Conservation (phyloP, 2,888 invertebrate genomes). For the Monopis laevigella region DNA sequence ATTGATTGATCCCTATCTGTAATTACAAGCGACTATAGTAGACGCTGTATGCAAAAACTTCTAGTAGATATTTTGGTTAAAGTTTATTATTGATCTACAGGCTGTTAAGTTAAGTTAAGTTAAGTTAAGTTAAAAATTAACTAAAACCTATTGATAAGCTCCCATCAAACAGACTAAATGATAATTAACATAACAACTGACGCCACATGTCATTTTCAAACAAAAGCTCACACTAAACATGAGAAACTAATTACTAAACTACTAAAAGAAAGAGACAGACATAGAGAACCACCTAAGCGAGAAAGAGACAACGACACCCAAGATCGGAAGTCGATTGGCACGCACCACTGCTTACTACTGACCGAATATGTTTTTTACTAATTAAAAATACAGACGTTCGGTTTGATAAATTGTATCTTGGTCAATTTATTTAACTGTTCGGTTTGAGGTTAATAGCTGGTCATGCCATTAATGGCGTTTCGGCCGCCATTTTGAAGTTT, state of each 20-base stretch:
- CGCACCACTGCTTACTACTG: slow-evolving; percentile 52
- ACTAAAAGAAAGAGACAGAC: slow-evolving; percentile 26
- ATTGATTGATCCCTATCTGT: too few species aligned
- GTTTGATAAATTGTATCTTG: slow-evolving; percentile 48
- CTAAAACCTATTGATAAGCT: neutral
- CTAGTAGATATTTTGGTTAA: too few species aligned
- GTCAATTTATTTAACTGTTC: slow-evolving; percentile 43
- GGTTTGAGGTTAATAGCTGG: slow-evolving; percentile 24
- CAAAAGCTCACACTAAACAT: slow-evolving; percentile 48
- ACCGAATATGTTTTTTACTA: slow-evolving; percentile 55
- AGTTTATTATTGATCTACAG: too few species aligned
- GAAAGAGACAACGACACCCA: slow-evolving; percentile 27
- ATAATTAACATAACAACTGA: slow-evolving; percentile 47
- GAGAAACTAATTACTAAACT: slow-evolving; percentile 56
- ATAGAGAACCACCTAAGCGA: slow-evolving; percentile 18
- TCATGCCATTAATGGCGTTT: slow-evolving; percentile 2
- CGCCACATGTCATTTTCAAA: slow-evolving; percentile 60
- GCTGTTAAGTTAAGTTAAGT: too few species aligned
- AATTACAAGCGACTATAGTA: too few species aligned
- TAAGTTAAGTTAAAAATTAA: too few species aligned
- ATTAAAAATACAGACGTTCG: slow-evolving; percentile 54
- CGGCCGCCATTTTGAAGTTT: too few species aligned
- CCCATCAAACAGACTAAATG: slow-evolving; percentile 17
- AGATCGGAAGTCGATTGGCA: slow-evolving; percentile 62
- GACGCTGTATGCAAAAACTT: too few species aligned